A percentile compares a stretch with the other conserved stretches of the same genome.
These are phyloP conservation scores for Chrysodeixis includens DNA, from an alignment of 2,888 invertebrate genomes.

Conservation along the genomic window DNA sequence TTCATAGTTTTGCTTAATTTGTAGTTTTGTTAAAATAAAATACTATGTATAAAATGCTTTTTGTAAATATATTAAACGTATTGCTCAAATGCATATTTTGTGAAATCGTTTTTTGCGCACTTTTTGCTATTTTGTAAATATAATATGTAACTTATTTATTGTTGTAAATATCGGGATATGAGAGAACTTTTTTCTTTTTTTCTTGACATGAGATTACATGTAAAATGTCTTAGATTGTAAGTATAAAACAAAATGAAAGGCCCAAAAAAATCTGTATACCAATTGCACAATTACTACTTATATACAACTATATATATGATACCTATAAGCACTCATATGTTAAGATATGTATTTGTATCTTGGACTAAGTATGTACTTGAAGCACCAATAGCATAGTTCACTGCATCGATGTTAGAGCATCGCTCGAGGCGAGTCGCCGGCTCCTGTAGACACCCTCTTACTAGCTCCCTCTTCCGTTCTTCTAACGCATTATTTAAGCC, in stretches of 20 bases:
- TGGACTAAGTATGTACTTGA: slow-evolving; percentile 65
- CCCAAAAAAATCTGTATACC: slow-evolving; percentile 86
- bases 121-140: slow-evolving; percentile 88
- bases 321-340: slow-evolving; percentile 72
- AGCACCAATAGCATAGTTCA: slow-evolving; percentile 80
- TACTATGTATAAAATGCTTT: slow-evolving; percentile 78
- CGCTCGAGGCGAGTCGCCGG: slow-evolving; percentile 33
- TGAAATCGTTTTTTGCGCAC: slow-evolving; percentile 88
- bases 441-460: slow-evolving; percentile 46
- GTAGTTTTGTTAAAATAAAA: slow-evolving; percentile 53
- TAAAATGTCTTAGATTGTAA: slow-evolving; percentile 70
- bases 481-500: slow-evolving; percentile 37
- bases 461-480: slow-evolving; percentile 31
- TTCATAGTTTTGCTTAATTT: slow-evolving; percentile 44
- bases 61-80: slow-evolving; percentile 87
- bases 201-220: slow-evolving; percentile 54
- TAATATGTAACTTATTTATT: slow-evolving; percentile 70
- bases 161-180: slow-evolving; percentile 72
- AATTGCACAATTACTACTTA: slow-evolving; percentile 85
- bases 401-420: slow-evolving; percentile 67
- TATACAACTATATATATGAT: slow-evolving; percentile 76
- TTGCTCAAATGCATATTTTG: slow-evolving; percentile 89
- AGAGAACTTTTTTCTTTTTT: slow-evolving; percentile 75
- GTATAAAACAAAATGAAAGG: slow-evolving; percentile 79
- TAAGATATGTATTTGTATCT: slow-evolving; percentile 71